These are phyloP conservation scores for Liposcelis brunnea DNA, from an alignment of 2,888 invertebrate species.

Conservation along the genomic window DNA sequence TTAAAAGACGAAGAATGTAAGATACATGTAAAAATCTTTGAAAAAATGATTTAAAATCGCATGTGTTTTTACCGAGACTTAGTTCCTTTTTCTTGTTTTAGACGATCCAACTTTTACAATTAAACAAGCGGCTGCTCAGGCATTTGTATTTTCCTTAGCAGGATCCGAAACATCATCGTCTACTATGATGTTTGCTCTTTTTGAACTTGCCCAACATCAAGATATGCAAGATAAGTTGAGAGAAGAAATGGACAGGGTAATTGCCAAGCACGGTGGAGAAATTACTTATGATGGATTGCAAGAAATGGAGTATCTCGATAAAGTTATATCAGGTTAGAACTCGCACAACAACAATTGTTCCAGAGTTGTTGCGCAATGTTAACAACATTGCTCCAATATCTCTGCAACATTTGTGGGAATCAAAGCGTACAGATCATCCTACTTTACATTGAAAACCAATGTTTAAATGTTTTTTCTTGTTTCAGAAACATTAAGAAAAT, in stretches of 20 bases:
- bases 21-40: too few relatives aligned
- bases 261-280: conserved; percentile 22
- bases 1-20: not conserved
- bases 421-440: too few relatives aligned
- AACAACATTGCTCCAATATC: too few relatives aligned
- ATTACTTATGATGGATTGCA: conserved; percentile 27
- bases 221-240: conserved; percentile 27
- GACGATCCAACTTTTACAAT: conserved; percentile 28
- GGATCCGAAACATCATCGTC: conserved; percentile 35
- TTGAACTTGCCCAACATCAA: conserved; percentile 28
- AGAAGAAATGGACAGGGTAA: conserved; percentile 24
- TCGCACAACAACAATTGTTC: too few relatives aligned
- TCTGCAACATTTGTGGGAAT: too few relatives aligned
- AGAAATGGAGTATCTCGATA: conserved; percentile 31
- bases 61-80: too few relatives aligned
- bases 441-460: too few relatives aligned
- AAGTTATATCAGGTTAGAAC: conserved; percentile 24
- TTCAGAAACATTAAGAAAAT: not conserved
- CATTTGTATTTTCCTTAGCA: conserved; percentile 29
- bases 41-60: too few relatives aligned
- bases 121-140: conserved; percentile 28
- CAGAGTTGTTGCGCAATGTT: too few relatives aligned
- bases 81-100: too few relatives aligned
- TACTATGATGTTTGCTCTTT: conserved; percentile 28
- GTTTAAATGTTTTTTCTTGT: too few relatives aligned